Evolutionary conservation across 1,140 invertebrate species (phyloP).

Genomic region (Camponotus pennsylvanicus): DNA sequence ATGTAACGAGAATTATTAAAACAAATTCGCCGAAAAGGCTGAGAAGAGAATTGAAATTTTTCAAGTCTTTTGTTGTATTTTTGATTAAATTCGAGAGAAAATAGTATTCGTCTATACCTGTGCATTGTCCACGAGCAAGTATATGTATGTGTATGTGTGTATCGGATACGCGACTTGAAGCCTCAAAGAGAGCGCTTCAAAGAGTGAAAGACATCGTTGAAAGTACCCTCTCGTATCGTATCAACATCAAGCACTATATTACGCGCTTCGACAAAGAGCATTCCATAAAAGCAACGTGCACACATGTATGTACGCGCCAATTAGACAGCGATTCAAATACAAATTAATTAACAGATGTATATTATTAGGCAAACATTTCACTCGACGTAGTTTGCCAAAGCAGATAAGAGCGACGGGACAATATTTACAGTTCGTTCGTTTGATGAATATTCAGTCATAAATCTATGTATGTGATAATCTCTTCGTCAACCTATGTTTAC

Average conservation of each 20-base stretch:
- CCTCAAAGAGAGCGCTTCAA: neutral
- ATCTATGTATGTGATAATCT: neutral
- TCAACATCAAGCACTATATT: constrained; percentile 4
- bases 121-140: too few species aligned
- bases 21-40: neutral
- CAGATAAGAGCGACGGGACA: neutral
- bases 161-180: neutral
- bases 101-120: neutral
- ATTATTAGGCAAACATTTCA: constrained; percentile 4
- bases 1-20: neutral
- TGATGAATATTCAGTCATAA: neutral
- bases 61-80: neutral
- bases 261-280: neutral
- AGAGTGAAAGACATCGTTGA: neutral
- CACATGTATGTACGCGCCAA: neutral
- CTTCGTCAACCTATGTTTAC: neutral
- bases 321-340: neutral
- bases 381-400: neutral
- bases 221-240: neutral
- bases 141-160: too few species aligned
- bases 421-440: neutral
- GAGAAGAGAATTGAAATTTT: neutral
- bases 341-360: constrained; percentile 10
- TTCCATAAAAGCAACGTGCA: neutral
- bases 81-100: neutral